These are phyloP conservation scores for Netelia melanura DNA, from an alignment of 2,888 invertebrate species.

Conservation along the genomic window DNA sequence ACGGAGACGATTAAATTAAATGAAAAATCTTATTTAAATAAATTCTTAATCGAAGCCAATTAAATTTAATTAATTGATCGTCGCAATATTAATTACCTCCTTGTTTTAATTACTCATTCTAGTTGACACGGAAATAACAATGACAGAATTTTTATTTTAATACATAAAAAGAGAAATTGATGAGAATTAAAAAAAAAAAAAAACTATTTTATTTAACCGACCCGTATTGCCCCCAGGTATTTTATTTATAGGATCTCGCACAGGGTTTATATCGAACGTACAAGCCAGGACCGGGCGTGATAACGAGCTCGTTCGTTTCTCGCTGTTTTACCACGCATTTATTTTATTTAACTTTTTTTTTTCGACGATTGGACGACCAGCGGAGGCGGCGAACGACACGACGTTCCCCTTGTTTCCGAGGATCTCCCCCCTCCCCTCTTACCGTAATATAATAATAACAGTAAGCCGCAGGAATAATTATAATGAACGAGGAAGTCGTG, in stretches of 20 bases:
- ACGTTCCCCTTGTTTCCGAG: conserved; percentile 22
- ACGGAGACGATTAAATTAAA: no score
- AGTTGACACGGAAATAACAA: no score
- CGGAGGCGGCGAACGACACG: conserved; percentile 42
- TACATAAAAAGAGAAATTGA: no score
- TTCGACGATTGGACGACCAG: conserved; percentile 16
- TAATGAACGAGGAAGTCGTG: conserved; percentile 54
- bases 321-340: conserved; percentile 14
- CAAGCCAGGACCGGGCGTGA: conserved; percentile 28
- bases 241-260: neutral
- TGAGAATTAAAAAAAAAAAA: no score
- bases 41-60: no score
- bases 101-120: no score
- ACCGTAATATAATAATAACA: conserved; percentile 35
- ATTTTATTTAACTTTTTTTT: conserved; percentile 18
- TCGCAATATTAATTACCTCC: no score
- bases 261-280: conserved; percentile 10
- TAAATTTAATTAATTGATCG: no score
- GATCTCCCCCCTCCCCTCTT: conserved; percentile 6
- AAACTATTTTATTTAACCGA: neutral
- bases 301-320: conserved; percentile 53
- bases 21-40: no score
- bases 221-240: neutral
- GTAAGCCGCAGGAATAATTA: conserved; percentile 50
- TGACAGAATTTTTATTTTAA: neutral